Conservation (phyloP, 2,797 vertebrate species). For the Cuculus canorus region DNA sequence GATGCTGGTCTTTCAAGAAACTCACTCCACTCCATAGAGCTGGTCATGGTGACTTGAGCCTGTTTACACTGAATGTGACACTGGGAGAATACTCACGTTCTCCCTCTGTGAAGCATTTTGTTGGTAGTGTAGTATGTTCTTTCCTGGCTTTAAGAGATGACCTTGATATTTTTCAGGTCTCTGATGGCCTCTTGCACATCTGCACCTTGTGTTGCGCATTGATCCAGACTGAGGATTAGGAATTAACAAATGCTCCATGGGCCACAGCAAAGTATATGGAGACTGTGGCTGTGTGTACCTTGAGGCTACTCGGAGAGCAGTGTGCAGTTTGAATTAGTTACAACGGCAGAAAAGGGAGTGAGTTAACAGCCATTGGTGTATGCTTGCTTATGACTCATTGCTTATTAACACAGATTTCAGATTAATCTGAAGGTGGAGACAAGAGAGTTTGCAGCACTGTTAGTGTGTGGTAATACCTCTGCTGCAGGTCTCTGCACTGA, state of each 20-base stretch:
- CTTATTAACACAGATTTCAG: background rate
- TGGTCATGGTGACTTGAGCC: background rate
- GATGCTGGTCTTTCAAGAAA: slow-evolving; percentile 46
- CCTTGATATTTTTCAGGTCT: background rate
- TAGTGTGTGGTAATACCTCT: background rate
- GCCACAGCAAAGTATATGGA: background rate
- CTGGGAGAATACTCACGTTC: background rate
- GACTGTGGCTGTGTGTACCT: background rate
- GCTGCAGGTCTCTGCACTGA: background rate
- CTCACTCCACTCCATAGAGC: background rate
- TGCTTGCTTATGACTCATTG: background rate
- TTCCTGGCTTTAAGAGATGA: background rate
- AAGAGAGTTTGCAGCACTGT: background rate
- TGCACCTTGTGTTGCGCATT: fast-evolving
- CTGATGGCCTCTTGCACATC: background rate
- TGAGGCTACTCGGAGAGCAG: background rate
- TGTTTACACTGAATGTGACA: background rate
- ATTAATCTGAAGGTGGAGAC: background rate
- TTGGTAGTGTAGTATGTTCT: fast-evolving
- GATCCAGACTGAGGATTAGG: background rate
- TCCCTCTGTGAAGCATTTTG: background rate
- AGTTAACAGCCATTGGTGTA: background rate
- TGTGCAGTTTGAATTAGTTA: background rate
- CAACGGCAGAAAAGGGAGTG: background rate
- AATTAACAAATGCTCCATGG: background rate